Evolutionary conservation across 2,888 invertebrate species (phyloP), one percentile per base, ranked within the genome.

Genomic region (Brachypalpus laphriformis): DNA sequence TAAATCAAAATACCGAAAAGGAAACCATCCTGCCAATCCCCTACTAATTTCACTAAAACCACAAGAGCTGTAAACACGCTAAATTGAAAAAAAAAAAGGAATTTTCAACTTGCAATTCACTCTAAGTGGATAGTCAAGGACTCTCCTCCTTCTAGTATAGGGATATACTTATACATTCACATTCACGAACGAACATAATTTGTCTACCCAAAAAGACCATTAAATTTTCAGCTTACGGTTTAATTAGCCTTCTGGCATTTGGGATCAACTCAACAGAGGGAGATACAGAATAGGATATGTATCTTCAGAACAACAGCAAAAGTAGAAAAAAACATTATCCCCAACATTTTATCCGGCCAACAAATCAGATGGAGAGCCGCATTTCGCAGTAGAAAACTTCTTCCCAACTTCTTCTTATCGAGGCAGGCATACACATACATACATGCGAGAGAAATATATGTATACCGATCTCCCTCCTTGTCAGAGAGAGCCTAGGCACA

Each of bases 241-340:
- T 83, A 83, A 83, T 83, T 83, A 83, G 83, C 80, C 83, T 80
- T 80, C 80, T 83, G 80, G 83, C 83, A 83, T 83, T 83, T 74
- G 72, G 72, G 83, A 83, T 78, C 83, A 83, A 78, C 72, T 78
- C 56, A 54, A 70, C 63, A 54, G 37, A 56, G 20, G 28, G 31
- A 82, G 68, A 63, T 54, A 57, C 18, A 42, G 28, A 25, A n/a
- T 56, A 31, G 34, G 51, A 72, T 59, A 59, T 59, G 72, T 61
- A 54, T 71, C 25, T 25, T 25, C 78, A 8, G 20, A 37, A 61
- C 14, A 49, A 20, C 9, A 51, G n/a, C 14, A n/a, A 31, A 37
- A 51, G 59, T 16, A 18, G 14, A 40, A 57, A 47, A 77, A 37
- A 57, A 57, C 63, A 11, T 20, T 45, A 81, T 65, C 77, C 51